Evolutionary conservation across 2,888 invertebrate genomes (phyloP).

Genomic region (Polietes domitor): DNA sequence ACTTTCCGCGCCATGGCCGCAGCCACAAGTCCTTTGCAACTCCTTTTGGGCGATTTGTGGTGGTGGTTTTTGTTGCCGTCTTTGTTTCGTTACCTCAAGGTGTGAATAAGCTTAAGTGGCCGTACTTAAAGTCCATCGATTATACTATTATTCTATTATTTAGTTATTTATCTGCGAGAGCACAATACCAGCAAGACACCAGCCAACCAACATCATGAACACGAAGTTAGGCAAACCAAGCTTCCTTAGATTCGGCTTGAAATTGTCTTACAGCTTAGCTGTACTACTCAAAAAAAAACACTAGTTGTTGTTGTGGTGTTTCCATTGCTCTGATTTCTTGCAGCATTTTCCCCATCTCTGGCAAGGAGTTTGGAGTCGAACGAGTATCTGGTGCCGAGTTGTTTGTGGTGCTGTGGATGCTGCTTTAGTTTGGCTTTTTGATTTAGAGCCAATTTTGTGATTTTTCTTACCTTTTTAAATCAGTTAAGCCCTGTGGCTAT

Average conservation of each 20-base stretch:
- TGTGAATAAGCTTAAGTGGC: slow-evolving; percentile 66
- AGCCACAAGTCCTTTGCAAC: neutral
- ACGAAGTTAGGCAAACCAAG: slow-evolving; percentile 38
- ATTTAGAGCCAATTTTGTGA: slow-evolving; percentile 66
- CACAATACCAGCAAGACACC: slow-evolving; percentile 52
- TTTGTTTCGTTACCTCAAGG: slow-evolving; percentile 55
- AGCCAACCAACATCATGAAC: slow-evolving; percentile 24
- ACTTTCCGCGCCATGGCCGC: slow-evolving; percentile 39
- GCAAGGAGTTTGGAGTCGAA: slow-evolving; percentile 42
- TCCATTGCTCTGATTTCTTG: neutral
- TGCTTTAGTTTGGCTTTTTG: slow-evolving; percentile 58
- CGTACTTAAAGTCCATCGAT: slow-evolving; percentile 67
- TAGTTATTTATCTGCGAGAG: slow-evolving; percentile 65
- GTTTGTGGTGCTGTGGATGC: slow-evolving; percentile 13
- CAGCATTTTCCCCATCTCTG: slow-evolving; percentile 32
- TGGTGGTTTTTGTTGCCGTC: neutral
- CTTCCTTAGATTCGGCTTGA: slow-evolving; percentile 55
- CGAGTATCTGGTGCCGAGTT: too few relatives aligned
- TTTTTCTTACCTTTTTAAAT: slow-evolving; percentile 60
- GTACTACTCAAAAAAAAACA: slow-evolving; percentile 12
- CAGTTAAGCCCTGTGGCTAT: slow-evolving; percentile 65
- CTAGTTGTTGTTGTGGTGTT: neutral
- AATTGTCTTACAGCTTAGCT: slow-evolving; percentile 12
- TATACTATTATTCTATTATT: slow-evolving; percentile 68
- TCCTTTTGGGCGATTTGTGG: neutral